Percentiles rank a stretch among this genome's conserved stretches.
Conservation (phyloP, 1,140 invertebrate genomes). For the Zaprionus capensis region DNA sequence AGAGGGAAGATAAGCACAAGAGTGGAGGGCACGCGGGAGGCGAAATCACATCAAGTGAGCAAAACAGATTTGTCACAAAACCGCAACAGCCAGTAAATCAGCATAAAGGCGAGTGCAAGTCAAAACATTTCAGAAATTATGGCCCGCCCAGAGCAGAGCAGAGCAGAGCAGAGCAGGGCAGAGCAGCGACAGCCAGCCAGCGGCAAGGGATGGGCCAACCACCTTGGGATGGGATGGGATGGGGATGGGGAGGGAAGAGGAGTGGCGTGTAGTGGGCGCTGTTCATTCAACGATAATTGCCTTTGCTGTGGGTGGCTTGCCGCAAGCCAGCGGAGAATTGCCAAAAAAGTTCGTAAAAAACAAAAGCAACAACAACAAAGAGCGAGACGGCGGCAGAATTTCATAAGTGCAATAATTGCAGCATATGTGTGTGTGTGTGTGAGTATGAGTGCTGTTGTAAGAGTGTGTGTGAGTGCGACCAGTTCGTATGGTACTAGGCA, state of each 20-base stretch:
- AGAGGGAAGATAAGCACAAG: neutral
- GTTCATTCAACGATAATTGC: conserved; percentile 70
- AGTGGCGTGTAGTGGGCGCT: conserved; percentile 8
- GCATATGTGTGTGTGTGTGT: conserved; percentile 11
- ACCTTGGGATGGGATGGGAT: neutral
- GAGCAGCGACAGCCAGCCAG: neutral
- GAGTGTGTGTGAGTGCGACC: neutral
- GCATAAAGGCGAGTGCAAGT: conserved; percentile 80
- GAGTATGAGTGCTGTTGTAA: conserved; percentile 3
- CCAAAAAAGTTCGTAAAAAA: conserved; percentile 45
- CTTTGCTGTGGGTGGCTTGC: conserved; percentile 43
- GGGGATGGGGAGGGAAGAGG: neutral
- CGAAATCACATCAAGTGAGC: conserved; percentile 79
- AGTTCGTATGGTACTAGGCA: conserved; percentile 34
- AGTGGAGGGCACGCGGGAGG: conserved; percentile 34
- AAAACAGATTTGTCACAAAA: conserved; percentile 82
- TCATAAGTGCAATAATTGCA: conserved; percentile 79
- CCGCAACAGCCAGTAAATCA: conserved; percentile 82
- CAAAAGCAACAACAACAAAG: conserved; percentile 41
- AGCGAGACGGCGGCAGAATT: conserved; percentile 55
- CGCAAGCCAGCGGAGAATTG: conserved; percentile 30
- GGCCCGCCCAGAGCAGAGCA: conserved; percentile 62
- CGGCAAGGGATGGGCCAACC: neutral
- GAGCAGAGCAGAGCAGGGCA: conserved; percentile 33
- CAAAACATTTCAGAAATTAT: conserved; percentile 82